Base-by-base conservation (phyloP, 2,888 invertebrate genomes). In the Drosophila paranaensis region DNA sequence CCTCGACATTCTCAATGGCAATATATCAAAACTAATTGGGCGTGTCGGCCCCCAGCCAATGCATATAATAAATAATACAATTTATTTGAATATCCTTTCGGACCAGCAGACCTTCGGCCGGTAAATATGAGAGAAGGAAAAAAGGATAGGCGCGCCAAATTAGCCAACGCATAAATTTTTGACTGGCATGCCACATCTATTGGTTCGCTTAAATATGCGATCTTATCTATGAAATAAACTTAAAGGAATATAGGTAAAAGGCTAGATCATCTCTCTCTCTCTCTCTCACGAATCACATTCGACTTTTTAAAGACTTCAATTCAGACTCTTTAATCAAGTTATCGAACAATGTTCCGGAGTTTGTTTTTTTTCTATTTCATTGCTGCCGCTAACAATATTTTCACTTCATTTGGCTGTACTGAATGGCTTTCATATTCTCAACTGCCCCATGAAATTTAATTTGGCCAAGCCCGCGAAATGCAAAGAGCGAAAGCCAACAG, bases 1-100 rank as follows among this genome's bases (percentile, higher is more conserved):
- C 54, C 14, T 45, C 40, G 60, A 37, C 20, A 30, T 60, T 46
- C 5, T n/a, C 43, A 35, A 33, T 37, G 66, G 43, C 46, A 51
- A 74, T 73, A 74, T 72, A 79, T 81, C 71, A 73, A 61, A 71
- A 68, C 82, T 88, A 89, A 89, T 89, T 82, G 79, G 78, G 78
- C 86, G 79, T 82, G 76, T 70, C 72, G 65, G 6, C 45, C 14
- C 13, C 45, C 37, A 65, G 46, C 40, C 58, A 5, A 39, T 9
- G 3, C 20, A 16, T 42, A 43, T 69, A 66, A 81, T 71, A 81
- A 82, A 82, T 79, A 71, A 73, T 63, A 57, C 27, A 68, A 73
- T 82, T 79, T 77, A 77, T 74, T 74, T 70, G 40, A 62, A 65
- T 66, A 62, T 16, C 11, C 58, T 8, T 10, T 40, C n/a, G 4